Evolutionary conservation across 1,140 invertebrate species (phyloP), one percentile per base, ranked within the genome.

Genomic region (Stegodyphus mimosarum): DNA sequence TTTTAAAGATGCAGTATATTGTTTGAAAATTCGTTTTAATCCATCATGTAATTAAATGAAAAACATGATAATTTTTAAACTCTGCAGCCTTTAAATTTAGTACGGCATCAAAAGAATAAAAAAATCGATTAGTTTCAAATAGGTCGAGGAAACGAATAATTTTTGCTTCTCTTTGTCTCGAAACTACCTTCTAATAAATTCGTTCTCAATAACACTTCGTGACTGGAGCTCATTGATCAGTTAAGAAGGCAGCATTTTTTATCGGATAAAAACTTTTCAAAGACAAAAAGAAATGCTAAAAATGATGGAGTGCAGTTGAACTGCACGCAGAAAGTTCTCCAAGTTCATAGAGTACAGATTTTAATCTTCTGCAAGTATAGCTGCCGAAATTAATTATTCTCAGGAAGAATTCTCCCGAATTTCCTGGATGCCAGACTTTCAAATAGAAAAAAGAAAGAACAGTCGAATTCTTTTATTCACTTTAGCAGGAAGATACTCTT

Each of bases 241-340:
- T 52, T 50, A 72, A 10, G 70, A 51, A 50, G 49, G 13, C 52
- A 72, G 70, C 52, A 15, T n/a, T 51, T 51, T 52, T 70, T 70
- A 70, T 70, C 69, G 33, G 69, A 49, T 70, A 70, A 70, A 70
- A 70, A 70, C 33, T 70, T 70, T 72, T 7, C 5, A 3, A 51
- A 6, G 49, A 17, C n/a, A 72, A 71, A 72, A n/a, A 71, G 52
- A 51, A 17, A 72, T 17, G 50, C 13, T n/a, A 49, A 51, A 49
- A 72, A 72, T 72, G 70, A 72, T 72, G 49, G 7, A 72, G 70
- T n/a, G 70, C 49, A 72, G 70, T 72, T 72, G 70, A 72, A 72
- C 15, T 72, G 49, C 50, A 7, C 10, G 33, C 49, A 51, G 49
- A 72, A 72, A 72, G 49, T 72, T 52, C 70, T 72, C 49, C 6